Evolutionary conservation across 2,113 vertebrate genomes (phyloP).

Genomic region (Charadrius vociferus): DNA sequence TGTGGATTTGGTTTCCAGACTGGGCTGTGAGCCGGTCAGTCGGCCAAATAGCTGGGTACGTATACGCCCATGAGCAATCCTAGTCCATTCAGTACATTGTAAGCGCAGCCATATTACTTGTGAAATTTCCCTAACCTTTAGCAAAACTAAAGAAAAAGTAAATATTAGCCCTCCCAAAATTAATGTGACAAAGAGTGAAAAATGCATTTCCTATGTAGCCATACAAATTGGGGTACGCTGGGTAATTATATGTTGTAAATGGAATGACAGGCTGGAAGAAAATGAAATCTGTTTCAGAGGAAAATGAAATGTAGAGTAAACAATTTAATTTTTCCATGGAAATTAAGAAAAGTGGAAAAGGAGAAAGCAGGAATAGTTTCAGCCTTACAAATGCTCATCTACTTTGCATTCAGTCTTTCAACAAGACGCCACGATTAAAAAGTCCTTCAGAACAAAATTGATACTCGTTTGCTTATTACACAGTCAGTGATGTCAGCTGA

Average conservation of each 20-base stretch:
- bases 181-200: not conserved
- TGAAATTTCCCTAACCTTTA: not conserved
- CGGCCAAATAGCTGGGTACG: not conserved
- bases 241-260: not conserved
- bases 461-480: not conserved
- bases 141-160: not conserved
- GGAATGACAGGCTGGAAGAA: not conserved
- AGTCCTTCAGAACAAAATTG: not conserved
- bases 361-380: not conserved
- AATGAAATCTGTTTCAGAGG: not conserved
- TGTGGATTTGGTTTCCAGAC: not conserved
- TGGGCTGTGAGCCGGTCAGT: not conserved
- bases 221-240: not conserved
- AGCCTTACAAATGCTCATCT: not conserved
- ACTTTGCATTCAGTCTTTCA: not conserved
- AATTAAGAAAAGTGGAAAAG: not conserved
- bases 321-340: not conserved
- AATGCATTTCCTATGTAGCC: not conserved
- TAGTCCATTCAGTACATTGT: not conserved
- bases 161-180: not conserved
- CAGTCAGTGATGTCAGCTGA: not conserved
- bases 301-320: not conserved
- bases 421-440: not conserved
- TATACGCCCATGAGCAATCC: not conserved
- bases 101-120: not conserved